These are phyloP conservation scores for Herpailurus yagouaroundi DNA, from an alignment of 2,113 vertebrate species.

Conservation along the genomic window DNA sequence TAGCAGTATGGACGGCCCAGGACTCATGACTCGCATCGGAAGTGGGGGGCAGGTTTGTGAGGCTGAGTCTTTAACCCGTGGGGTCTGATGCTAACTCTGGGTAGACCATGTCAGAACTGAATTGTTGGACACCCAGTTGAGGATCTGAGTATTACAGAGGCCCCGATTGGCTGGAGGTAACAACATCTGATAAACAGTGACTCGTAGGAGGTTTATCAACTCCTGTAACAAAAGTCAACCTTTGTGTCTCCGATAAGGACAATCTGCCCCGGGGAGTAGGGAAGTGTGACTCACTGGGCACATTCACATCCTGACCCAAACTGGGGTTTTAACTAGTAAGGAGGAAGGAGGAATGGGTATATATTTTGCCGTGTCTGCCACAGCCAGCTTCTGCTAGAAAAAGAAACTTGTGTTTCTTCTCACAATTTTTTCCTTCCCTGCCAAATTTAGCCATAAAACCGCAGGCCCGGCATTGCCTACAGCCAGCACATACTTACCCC, in stretches of 20 bases:
- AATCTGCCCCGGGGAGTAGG: background rate
- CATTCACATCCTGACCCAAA: background rate
- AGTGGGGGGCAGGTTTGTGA: background rate
- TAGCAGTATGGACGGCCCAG: background rate
- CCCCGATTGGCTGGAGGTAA: background rate
- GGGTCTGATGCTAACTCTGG: background rate
- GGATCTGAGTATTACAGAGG: background rate
- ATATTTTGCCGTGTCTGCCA: background rate
- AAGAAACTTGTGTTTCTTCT: background rate
- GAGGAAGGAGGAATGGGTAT: background rate
- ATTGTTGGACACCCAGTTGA: background rate
- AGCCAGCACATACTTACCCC: background rate
- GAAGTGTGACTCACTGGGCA: background rate
- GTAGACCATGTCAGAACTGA: background rate
- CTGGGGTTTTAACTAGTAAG: background rate
- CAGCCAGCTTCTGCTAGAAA: background rate
- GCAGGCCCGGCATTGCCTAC: background rate
- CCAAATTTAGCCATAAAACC: background rate
- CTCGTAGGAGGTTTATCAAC: background rate
- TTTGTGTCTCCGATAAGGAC: background rate
- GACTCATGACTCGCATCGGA: background rate
- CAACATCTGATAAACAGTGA: background rate
- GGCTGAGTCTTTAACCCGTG: background rate
- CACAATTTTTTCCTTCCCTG: background rate
- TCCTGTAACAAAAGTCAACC: background rate